phyloP scores from a whole-genome alignment of 2,888 invertebrate genomes.

The Amblyjoppa proteus region DNA sequence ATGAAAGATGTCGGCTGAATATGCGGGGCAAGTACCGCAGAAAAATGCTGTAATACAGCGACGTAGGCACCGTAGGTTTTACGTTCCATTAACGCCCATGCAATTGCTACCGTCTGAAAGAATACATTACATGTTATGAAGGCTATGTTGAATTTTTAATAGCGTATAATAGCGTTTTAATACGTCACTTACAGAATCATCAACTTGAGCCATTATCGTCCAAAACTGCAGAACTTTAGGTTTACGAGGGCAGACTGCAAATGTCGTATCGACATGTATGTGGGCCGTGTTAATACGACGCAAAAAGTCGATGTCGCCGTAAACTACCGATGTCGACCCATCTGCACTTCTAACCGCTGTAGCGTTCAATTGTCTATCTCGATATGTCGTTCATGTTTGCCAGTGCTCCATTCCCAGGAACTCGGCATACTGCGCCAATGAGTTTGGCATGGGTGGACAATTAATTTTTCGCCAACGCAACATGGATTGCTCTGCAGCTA shows the following conservation, averaged over 20 bases:
- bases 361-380: not conserved
- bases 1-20: conserved; percentile 3
- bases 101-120: conserved; percentile 9
- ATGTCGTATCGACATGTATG: conserved; percentile 22
- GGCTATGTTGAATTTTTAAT: not conserved
- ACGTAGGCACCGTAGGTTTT: conserved; percentile 9
- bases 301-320: conserved; percentile 6
- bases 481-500: conserved; percentile 6
- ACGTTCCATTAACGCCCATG: conserved; percentile 34
- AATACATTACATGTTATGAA: too few relatives aligned
- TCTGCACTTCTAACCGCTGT: not conserved
- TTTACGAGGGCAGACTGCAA: not conserved
- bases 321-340: not conserved
- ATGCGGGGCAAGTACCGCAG: conserved; percentile 8
- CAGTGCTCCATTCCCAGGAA: not conserved
- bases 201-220: conserved; percentile 33
- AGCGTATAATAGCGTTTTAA: not conserved
- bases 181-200: conserved; percentile 11
- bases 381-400: not conserved
- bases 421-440: too few relatives aligned
- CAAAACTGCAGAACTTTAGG: conserved; percentile 1
- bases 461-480: conserved; percentile 2
- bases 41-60: conserved; percentile 18
- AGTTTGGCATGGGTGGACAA: conserved; percentile 1
- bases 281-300: not conserved